These are phyloP conservation scores for Daubentonia madagascariensis DNA, from an alignment of 2,113 vertebrate genomes.

Conservation along the genomic window DNA sequence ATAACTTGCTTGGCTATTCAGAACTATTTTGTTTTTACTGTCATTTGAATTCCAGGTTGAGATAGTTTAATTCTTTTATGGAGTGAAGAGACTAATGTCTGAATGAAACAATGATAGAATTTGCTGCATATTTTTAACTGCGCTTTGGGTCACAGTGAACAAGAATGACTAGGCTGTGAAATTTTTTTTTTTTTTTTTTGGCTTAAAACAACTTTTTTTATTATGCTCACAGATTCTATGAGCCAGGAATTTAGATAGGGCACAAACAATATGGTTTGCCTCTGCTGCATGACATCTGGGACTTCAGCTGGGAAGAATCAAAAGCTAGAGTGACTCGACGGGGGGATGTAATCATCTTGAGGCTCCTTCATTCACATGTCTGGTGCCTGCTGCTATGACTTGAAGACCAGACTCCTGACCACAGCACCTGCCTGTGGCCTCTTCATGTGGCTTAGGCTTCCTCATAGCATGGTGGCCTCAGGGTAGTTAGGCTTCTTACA, in stretches of 20 bases:
- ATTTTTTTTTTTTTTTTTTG: no score
- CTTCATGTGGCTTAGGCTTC: background rate
- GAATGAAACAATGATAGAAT: background rate
- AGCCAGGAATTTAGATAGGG: background rate
- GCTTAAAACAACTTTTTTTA: background rate
- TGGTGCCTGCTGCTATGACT: background rate
- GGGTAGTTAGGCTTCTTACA: background rate
- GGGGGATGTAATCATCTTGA: background rate
- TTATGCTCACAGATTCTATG: background rate
- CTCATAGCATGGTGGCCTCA: background rate
- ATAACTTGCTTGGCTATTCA: background rate
- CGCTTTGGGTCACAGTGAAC: background rate
- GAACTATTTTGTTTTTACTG: conserved; percentile 27
- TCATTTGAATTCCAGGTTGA: conserved; percentile 41
- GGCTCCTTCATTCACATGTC: background rate
- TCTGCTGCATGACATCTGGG: background rate
- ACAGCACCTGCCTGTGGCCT: background rate
- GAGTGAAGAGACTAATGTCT: background rate
- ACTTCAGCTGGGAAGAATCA: background rate
- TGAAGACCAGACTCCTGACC: background rate
- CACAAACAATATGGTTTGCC: background rate
- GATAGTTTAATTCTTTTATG: background rate
- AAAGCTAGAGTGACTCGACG: background rate
- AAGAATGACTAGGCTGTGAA: background rate
- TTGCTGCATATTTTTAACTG: background rate